phyloP scores from a whole-genome alignment of 2,888 invertebrate species.

The Coleophora deauratella region DNA sequence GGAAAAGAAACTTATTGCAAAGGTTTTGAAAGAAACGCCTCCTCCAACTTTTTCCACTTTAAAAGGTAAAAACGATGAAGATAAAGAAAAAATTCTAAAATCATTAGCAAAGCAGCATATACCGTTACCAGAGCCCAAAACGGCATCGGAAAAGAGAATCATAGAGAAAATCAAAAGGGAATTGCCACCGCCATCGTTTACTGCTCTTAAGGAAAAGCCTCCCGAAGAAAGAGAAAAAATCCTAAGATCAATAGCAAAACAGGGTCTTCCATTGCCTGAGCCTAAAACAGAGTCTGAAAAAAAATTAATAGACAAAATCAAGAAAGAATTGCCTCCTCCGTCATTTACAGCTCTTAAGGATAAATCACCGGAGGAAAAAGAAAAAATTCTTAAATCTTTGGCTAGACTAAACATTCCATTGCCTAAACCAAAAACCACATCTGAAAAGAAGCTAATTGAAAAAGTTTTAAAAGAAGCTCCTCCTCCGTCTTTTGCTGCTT shows the following conservation, averaged over 20 bases:
- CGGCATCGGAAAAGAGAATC: conserved; percentile 21
- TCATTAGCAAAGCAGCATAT: conserved; percentile 12
- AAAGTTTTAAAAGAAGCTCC: conserved; percentile 16
- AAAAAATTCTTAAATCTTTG: not conserved
- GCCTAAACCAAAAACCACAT: conserved; percentile 16
- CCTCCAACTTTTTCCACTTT: conserved; percentile 11
- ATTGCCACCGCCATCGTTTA: conserved; percentile 16
- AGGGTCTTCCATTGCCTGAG: conserved; percentile 24
- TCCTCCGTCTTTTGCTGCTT: conserved; percentile 20
- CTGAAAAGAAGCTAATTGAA: conserved; percentile 9
- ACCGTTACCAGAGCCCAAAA: conserved; percentile 19
- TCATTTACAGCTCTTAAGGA: no score
- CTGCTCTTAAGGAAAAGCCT: conserved; percentile 26
- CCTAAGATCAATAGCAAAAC: conserved; percentile 18
- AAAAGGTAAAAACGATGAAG: conserved; percentile 19
- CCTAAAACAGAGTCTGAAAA: conserved; percentile 25
- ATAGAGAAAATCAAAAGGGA: conserved; percentile 18
- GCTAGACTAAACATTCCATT: not conserved
- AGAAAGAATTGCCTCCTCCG: conserved; percentile 6
- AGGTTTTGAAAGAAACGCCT: conserved; percentile 3
- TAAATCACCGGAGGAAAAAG: not conserved
- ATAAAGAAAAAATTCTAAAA: conserved; percentile 22
- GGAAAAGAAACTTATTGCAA: conserved; percentile 22
- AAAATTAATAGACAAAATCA: conserved; percentile 17
- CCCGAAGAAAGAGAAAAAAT: conserved; percentile 27